phyloP scores from a whole-genome alignment of 2,113 vertebrate species.

The Loxodonta africana region DNA sequence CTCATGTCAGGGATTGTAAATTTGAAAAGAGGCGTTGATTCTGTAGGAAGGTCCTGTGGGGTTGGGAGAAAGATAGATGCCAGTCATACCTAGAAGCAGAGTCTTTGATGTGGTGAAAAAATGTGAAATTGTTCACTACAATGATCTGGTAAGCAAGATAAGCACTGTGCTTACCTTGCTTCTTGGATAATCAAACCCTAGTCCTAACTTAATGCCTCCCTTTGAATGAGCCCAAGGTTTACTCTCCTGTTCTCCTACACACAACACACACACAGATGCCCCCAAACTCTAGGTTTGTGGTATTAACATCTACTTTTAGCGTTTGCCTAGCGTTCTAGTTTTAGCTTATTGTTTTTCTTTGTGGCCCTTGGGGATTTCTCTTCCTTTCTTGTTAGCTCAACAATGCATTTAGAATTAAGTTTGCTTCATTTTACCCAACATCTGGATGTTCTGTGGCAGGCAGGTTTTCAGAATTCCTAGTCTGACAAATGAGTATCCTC shows the following conservation, averaged over 20 bases:
- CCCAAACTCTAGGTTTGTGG: background rate
- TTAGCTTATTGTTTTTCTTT: background rate
- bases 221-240: background rate
- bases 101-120: too few relatives aligned
- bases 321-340: background rate
- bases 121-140: too few relatives aligned
- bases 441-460: background rate
- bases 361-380: background rate
- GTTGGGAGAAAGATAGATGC: too few relatives aligned
- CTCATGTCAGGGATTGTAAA: too few relatives aligned
- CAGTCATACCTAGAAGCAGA: too few relatives aligned
- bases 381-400: background rate
- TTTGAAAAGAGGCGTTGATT: too few relatives aligned
- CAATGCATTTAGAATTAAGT: background rate
- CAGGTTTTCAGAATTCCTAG: conserved; percentile 26
- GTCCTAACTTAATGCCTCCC: background rate
- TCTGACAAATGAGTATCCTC: background rate
- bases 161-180: too few relatives aligned
- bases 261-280: background rate
- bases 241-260: background rate
- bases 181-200: too few relatives aligned
- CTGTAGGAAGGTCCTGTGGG: too few relatives aligned
- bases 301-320: background rate
- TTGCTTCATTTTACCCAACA: background rate
- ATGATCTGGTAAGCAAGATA: too few relatives aligned